Evolutionary conservation across 2,888 invertebrate species (phyloP).

Genomic region (Meganola albula): DNA sequence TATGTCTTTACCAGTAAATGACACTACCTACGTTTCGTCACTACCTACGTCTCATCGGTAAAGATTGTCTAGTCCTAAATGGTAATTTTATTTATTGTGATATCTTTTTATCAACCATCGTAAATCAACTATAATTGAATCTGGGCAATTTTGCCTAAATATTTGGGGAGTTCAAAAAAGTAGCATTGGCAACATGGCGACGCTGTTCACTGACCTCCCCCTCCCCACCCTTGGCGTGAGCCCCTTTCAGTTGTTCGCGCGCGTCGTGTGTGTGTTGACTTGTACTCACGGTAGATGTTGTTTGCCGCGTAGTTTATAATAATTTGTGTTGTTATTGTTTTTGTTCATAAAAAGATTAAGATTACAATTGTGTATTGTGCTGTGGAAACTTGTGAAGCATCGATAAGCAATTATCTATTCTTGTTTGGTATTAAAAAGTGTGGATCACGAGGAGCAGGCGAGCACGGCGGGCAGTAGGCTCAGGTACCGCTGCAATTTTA

Average conservation of each 20-base stretch:
- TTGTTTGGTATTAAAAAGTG: constrained; percentile 38
- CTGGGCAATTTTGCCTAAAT: no score
- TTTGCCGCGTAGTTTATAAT: constrained; percentile 64
- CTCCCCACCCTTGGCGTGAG: constrained; percentile 29
- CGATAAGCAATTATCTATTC: constrained; percentile 21
- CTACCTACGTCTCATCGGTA: no score
- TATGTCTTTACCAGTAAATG: no score
- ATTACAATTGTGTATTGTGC: constrained; percentile 49
- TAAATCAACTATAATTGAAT: no score
- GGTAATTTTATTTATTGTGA: no score
- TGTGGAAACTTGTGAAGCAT: constrained; percentile 46
- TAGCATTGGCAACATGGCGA: no score
- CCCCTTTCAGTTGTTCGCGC: constrained; percentile 60
- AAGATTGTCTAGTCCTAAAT: no score
- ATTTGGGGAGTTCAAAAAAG: no score
- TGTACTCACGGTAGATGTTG: constrained; percentile 41
- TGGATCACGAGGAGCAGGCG: constrained; percentile 50
- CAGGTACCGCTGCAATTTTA: constrained; percentile 63
- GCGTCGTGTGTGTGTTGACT: constrained; percentile 55
- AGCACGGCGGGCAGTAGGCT: constrained; percentile 70
- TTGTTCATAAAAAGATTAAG: constrained; percentile 43
- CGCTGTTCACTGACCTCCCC: no score
- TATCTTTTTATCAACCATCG: no score
- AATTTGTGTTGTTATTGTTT: constrained; percentile 63
- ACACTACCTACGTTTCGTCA: no score